Conservation (phyloP, 2,888 invertebrate species). For the Augiades crinisus region DNA sequence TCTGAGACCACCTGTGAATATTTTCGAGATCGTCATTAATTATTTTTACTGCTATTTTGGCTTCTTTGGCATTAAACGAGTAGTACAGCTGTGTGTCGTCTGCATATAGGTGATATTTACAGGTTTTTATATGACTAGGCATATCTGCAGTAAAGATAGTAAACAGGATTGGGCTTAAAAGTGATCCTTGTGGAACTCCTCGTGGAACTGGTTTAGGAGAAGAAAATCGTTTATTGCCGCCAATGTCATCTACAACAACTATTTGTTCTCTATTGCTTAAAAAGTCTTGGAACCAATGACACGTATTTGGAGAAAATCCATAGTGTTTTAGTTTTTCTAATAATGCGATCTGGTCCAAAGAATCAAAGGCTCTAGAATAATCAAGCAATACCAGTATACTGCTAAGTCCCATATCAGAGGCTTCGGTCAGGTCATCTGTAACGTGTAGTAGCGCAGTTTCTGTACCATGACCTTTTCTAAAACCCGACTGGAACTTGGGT, state of each 20-base stretch:
- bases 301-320: not conserved
- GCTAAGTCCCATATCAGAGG: conserved; percentile 20
- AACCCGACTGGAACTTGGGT: no score
- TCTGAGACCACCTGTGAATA: not conserved
- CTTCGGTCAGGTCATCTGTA: conserved; percentile 28
- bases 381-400: no score
- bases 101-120: not conserved
- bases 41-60: not conserved
- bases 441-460: conserved; percentile 28
- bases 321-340: no score
- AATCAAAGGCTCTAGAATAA: not conserved
- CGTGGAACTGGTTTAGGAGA: not conserved
- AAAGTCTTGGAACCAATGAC: not conserved
- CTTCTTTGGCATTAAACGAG: not conserved
- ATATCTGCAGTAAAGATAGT: not conserved
- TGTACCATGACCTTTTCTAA: no score
- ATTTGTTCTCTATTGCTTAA: no score
- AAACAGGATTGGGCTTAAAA: not conserved
- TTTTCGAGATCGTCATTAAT: not conserved
- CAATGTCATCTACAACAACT: not conserved
- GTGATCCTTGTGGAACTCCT: not conserved
- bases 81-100: no score
- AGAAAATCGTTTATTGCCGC: not conserved
- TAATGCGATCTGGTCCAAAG: not conserved
- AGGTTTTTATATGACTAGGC: not conserved